These are phyloP conservation scores for Platalea minor DNA, from an alignment of 2,797 vertebrate species.

Conservation along the genomic window DNA sequence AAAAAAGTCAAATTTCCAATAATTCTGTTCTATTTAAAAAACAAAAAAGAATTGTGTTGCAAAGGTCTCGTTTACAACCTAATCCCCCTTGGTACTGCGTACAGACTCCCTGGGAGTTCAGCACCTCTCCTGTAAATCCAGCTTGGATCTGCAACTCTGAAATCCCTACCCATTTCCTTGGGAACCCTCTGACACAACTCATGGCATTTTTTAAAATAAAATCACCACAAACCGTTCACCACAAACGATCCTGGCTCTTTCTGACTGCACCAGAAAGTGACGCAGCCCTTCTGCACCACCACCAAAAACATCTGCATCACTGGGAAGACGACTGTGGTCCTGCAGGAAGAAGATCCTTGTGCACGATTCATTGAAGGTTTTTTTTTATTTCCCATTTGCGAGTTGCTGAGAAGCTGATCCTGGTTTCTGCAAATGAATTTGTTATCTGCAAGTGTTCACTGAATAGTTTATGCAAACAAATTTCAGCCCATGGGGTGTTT, in stretches of 20 bases:
- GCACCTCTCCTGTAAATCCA: not conserved
- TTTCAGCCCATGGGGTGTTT: conserved; percentile 67
- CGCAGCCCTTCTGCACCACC: not conserved
- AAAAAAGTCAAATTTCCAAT: not conserved
- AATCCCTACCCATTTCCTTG: not conserved
- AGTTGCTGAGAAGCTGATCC: conserved; percentile 48
- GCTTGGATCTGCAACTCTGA: not conserved
- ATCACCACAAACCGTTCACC: not conserved
- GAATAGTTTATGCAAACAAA: conserved; percentile 68
- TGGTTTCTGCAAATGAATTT: conserved; percentile 68
- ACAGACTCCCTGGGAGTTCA: not conserved
- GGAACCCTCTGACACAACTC: not conserved
- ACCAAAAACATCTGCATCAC: not conserved
- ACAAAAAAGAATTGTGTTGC: not conserved
- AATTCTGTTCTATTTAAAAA: not conserved
- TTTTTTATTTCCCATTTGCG: not conserved
- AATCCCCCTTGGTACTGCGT: not conserved
- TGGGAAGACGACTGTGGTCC: not conserved
- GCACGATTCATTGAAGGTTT: not conserved
- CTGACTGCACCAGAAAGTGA: not conserved
- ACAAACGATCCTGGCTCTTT: not conserved
- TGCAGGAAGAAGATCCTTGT: not conserved
- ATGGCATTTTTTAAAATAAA: not conserved
- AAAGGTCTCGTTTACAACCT: not conserved
- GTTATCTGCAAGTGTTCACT: conserved; percentile 61